Evolutionary conservation across 1,140 invertebrate species (phyloP).

Genomic region (Protaetia brevitarsis): DNA sequence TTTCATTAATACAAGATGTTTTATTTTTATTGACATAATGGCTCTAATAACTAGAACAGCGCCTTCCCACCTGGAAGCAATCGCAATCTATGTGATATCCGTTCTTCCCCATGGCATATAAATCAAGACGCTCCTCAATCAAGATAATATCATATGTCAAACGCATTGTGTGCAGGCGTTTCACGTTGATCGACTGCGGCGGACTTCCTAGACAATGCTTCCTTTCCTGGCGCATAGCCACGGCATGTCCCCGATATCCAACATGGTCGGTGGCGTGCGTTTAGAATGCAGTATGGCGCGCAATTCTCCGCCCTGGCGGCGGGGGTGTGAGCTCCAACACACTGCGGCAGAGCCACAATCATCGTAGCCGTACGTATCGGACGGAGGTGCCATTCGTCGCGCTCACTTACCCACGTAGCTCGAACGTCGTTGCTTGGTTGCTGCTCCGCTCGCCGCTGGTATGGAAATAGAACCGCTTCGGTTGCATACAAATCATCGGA

Average conservation of each 20-base stretch:
- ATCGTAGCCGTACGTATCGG: conserved; percentile 37
- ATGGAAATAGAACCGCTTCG: conserved; percentile 24
- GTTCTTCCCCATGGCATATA: not conserved
- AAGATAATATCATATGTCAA: not conserved
- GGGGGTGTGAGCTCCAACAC: conserved; percentile 35
- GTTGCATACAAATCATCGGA: conserved; percentile 27
- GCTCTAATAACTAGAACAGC: not conserved
- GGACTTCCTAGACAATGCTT: not conserved
- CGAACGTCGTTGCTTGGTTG: conserved; percentile 27
- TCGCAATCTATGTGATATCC: not conserved
- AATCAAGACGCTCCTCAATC: not conserved
- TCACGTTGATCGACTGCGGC: not conserved
- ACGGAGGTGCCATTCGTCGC: conserved; percentile 38
- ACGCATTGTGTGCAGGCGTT: not conserved
- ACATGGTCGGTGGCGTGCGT: conserved; percentile 27
- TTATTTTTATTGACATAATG: not conserved
- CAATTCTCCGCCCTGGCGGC: conserved; percentile 36
- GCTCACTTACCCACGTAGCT: conserved; percentile 33
- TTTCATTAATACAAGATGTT: not conserved
- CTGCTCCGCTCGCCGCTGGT: not conserved
- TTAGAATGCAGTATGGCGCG: conserved; percentile 34
- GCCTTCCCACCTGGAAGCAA: not conserved
- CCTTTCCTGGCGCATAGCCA: not conserved
- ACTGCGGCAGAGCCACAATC: conserved; percentile 28
- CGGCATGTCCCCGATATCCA: not conserved